These are phyloP conservation scores for Rhagoletis pomonella DNA, from an alignment of 1,140 invertebrate species.

Conservation along the genomic window DNA sequence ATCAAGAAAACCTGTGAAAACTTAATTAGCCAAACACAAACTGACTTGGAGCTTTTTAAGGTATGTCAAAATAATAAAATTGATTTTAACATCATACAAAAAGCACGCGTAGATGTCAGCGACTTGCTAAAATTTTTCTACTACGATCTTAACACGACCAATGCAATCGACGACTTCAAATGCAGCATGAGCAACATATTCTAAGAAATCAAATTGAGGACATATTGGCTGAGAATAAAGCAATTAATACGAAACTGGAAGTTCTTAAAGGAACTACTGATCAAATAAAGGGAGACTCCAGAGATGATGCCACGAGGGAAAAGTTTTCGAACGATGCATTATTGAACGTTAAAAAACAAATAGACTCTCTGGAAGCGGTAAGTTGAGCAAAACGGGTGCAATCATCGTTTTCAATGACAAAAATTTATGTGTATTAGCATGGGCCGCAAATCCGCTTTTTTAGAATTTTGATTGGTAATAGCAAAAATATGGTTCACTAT, in stretches of 20 bases:
- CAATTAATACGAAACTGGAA: conserved; percentile 51
- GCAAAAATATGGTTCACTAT: too few relatives aligned
- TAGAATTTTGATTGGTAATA: too few relatives aligned
- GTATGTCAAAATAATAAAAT: conserved; percentile 51
- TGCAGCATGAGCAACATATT: conserved; percentile 56
- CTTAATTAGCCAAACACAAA: conserved; percentile 58
- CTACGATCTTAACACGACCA: conserved; percentile 16
- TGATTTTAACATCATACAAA: background rate
- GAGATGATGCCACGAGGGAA: conserved; percentile 55
- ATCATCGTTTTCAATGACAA: background rate
- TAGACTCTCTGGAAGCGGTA: conserved; percentile 59
- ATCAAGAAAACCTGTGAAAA: conserved; percentile 58
- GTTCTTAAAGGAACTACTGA: conserved; percentile 36
- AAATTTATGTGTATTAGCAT: too few relatives aligned
- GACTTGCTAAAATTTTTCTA: background rate
- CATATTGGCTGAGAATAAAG: conserved; percentile 63
- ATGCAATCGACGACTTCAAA: background rate
- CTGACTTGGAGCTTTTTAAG: conserved; percentile 57
- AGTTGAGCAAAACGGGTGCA: background rate
- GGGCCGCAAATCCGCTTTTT: too few relatives aligned
- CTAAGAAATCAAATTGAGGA: conserved; percentile 48
- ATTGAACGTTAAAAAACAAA: conserved; percentile 60
- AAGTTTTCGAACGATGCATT: conserved; percentile 62
- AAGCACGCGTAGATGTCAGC: background rate
- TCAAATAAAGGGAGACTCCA: conserved; percentile 16